Evolutionary conservation across 37 sponge, comb jelly and placozoan genomes (phyloP).

Genomic region (Mnemiopsis leidyi): DNA sequence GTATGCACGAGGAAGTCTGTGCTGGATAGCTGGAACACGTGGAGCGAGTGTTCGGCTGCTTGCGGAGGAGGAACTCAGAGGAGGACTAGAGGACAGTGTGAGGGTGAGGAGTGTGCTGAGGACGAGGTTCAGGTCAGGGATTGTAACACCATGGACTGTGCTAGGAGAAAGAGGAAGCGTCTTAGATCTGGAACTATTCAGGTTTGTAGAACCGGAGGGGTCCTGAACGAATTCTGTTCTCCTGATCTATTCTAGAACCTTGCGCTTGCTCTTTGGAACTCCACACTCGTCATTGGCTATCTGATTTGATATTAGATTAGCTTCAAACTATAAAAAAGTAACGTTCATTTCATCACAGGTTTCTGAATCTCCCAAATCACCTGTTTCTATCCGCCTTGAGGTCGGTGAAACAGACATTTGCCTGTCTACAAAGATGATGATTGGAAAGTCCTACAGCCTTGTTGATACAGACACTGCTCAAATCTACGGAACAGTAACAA

Average conservation of each 20-base stretch:
- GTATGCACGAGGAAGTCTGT: constrained; percentile 2
- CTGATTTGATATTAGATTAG: background rate
- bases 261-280: background rate
- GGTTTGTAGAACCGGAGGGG: background rate
- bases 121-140: constrained; percentile 25
- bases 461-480: constrained; percentile 18
- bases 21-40: background rate
- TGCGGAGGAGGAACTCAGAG: constrained; percentile 50
- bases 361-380: background rate
- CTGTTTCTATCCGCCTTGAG: background rate
- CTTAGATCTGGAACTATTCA: background rate
- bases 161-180: background rate
- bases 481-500: constrained; percentile 27
- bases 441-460: background rate
- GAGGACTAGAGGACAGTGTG: background rate
- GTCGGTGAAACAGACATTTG: background rate
- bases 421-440: background rate
- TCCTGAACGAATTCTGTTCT: background rate
- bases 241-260: background rate
- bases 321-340: background rate
- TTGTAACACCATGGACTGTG: constrained; percentile 31
- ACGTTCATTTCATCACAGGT: background rate
- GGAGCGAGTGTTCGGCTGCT: constrained; percentile 45
- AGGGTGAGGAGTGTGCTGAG: background rate
- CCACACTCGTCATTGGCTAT: no score